Percentiles rank a stretch among this genome's conserved stretches.
These are phyloP conservation scores for Falco cherrug DNA, from an alignment of 2,797 vertebrate genomes.

Conservation along the genomic window DNA sequence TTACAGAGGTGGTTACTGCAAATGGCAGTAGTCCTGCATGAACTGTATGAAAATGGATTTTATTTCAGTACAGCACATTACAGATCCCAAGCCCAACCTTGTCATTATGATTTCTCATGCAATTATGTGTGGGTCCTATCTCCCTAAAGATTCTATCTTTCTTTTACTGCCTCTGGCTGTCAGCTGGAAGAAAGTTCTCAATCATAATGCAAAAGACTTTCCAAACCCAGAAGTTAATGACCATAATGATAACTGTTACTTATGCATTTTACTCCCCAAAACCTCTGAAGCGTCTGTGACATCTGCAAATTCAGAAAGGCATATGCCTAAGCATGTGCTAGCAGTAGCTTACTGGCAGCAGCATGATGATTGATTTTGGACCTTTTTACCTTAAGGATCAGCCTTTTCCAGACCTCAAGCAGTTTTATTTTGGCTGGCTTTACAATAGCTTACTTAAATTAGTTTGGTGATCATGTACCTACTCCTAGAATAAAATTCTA, in stretches of 20 bases:
- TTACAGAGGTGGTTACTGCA: neutral
- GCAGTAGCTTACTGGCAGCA: neutral
- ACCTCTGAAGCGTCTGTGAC: conserved; percentile 11
- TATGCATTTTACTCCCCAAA: conserved; percentile 25
- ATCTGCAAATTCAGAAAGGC: conserved; percentile 5
- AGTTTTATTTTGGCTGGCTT: neutral
- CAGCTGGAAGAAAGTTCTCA: neutral
- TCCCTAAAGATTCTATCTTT: neutral
- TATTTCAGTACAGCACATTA: neutral
- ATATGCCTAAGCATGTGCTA: conserved; percentile 1
- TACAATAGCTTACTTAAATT: neutral
- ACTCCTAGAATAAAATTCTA: neutral
- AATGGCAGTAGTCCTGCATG: neutral
- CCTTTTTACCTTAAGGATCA: conserved; percentile 1
- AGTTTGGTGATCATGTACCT: neutral
- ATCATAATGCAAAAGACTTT: conserved; percentile 3
- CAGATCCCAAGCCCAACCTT: neutral
- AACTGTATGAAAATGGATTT: neutral
- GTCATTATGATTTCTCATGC: conserved; percentile 13
- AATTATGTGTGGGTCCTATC: neutral
- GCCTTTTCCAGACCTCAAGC: neutral
- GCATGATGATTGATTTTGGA: neutral
- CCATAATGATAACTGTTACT: neutral
- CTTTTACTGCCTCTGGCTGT: conserved; percentile 12
- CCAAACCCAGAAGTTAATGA: conserved; percentile 3